These are phyloP conservation scores for Mesorhabditis sp. DNA, from an alignment of 2,888 invertebrate genomes.

Conservation along the genomic window DNA sequence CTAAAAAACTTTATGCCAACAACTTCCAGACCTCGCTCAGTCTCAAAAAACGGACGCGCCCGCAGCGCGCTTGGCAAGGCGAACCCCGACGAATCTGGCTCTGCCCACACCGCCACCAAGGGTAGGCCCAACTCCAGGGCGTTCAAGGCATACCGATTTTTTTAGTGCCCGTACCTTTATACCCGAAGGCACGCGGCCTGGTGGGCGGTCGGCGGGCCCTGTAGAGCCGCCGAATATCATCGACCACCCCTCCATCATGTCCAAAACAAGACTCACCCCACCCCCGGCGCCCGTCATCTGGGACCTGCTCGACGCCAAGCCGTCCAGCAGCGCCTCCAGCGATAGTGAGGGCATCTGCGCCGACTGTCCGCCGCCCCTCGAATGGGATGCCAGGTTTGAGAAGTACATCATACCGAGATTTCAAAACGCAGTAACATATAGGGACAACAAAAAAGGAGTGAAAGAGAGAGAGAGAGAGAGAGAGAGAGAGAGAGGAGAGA, in stretches of 20 bases:
- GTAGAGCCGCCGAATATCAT: neutral
- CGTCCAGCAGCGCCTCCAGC: neutral
- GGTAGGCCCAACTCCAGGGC: neutral
- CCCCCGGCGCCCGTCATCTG: too few species aligned
- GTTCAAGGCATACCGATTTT: neutral
- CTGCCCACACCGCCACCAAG: neutral
- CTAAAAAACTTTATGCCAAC: neutral
- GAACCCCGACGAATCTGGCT: slow-evolving; percentile 5
- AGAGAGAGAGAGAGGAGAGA: too few species aligned
- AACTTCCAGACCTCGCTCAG: slow-evolving; percentile 25
- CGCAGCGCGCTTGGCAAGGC: slow-evolving; percentile 48
- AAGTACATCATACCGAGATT: too few species aligned
- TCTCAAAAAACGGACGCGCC: slow-evolving; percentile 56
- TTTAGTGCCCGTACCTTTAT: neutral
- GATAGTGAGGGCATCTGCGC: slow-evolving; percentile 30
- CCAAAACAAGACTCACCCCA: too few species aligned
- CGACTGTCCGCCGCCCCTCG: slow-evolving; percentile 9
- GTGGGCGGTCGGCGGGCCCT: neutral
- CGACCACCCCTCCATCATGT: too few species aligned
- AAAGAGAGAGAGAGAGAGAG: too few species aligned
- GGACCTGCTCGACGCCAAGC: neutral
- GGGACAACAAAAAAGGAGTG: too few species aligned
- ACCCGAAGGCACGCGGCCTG: neutral
- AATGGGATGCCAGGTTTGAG: neutral
- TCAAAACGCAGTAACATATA: too few species aligned